These are phyloP conservation scores for Micronisus gabar DNA, from an alignment of 2,113 vertebrate species.

Conservation along the genomic window DNA sequence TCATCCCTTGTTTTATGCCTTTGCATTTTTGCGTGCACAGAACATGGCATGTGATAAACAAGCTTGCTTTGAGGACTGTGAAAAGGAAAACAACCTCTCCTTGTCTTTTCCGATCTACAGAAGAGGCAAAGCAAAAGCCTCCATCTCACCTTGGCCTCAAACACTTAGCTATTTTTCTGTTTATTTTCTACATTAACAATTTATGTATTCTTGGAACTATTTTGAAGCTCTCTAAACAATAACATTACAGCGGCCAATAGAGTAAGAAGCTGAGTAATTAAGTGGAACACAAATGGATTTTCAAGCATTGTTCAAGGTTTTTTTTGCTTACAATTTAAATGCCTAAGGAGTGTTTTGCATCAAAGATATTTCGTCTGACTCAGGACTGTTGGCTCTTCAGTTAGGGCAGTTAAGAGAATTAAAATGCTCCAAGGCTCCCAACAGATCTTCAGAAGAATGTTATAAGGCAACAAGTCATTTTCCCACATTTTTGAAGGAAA, in stretches of 20 bases:
- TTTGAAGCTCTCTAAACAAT: neutral
- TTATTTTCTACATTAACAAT: neutral
- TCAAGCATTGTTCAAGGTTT: neutral
- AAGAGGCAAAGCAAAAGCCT: neutral
- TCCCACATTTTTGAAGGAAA: neutral
- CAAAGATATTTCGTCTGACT: neutral
- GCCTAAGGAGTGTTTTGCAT: neutral
- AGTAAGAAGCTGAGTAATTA: conserved; percentile 26
- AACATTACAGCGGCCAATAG: neutral
- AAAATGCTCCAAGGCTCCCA: neutral
- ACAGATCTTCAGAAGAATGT: neutral
- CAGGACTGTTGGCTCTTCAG: neutral
- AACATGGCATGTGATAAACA: neutral
- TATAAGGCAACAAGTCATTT: neutral
- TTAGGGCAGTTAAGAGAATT: neutral
- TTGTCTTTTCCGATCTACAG: neutral
- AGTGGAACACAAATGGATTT: conserved; percentile 29
- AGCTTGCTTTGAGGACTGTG: neutral
- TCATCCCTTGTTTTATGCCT: neutral
- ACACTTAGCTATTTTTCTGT: neutral
- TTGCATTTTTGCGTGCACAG: neutral
- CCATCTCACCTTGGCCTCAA: neutral
- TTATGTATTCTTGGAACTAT: neutral
- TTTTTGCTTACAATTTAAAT: conserved; percentile 3
- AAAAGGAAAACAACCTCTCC: neutral